Conservation (phyloP, 2,888 invertebrate genomes). For the Mesoligia furuncula region DNA sequence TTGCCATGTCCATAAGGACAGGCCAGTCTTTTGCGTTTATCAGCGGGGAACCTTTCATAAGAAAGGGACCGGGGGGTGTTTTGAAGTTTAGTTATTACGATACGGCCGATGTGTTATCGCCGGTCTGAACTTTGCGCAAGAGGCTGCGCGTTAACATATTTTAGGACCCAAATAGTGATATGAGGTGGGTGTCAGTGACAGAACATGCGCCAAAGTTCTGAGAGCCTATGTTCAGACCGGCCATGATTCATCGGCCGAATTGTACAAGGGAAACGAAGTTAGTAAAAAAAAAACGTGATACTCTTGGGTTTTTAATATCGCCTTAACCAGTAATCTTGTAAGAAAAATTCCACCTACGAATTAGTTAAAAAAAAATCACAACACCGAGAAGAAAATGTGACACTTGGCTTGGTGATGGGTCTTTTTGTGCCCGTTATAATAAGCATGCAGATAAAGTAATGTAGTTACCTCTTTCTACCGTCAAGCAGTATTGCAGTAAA, state of each 20-base stretch:
- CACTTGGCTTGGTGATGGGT: slow-evolving; percentile 3
- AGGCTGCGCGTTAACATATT: background rate
- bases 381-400: background rate
- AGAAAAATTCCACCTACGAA: background rate
- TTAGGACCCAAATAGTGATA: background rate
- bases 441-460: background rate
- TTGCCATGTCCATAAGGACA: no score
- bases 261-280: background rate
- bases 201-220: background rate
- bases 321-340: background rate
- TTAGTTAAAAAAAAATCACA: background rate
- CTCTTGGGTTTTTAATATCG: background rate
- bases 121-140: background rate
- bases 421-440: background rate
- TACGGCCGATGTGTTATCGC: background rate
- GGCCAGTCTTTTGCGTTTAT: no score
- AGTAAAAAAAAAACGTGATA: background rate
- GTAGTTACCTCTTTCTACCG: background rate
- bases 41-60: no score
- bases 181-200: background rate
- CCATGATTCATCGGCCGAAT: background rate
- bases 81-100: background rate
- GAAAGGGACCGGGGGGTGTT: background rate
- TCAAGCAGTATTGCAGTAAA: background rate
- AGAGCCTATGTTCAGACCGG: background rate